Conservation (phyloP, 2,797 vertebrate genomes). For the Chelon labrosus region DNA sequence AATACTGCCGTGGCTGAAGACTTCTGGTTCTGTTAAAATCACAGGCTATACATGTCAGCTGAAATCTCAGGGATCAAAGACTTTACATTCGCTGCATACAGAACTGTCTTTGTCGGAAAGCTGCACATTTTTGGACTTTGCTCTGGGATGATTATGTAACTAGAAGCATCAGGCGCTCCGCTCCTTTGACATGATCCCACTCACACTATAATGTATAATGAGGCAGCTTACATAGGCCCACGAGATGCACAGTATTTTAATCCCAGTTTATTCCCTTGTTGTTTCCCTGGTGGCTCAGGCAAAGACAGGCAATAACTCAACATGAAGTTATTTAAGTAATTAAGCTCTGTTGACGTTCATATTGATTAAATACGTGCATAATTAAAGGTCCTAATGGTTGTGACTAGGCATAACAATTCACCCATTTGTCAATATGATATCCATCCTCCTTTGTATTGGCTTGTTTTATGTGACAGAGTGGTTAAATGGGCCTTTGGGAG, state of each 20-base stretch:
- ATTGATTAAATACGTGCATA: slow-evolving; percentile 36
- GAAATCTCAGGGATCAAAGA: slow-evolving; percentile 19
- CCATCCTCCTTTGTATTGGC: slow-evolving; percentile 12
- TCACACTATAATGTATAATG: slow-evolving; percentile 42
- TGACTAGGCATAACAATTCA: slow-evolving; percentile 25
- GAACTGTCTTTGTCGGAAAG: slow-evolving; percentile 32
- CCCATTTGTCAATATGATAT: slow-evolving; percentile 24
- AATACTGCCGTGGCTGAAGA: neutral
- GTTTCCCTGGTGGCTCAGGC: slow-evolving; percentile 11
- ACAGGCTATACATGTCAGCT: neutral
- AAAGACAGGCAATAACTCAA: slow-evolving; percentile 31
- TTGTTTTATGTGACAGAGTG: slow-evolving; percentile 15
- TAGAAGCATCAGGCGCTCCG: slow-evolving; percentile 32
- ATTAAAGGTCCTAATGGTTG: slow-evolving; percentile 39
- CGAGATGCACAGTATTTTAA: slow-evolving; percentile 51
- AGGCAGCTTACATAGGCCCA: slow-evolving; percentile 37
- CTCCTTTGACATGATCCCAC: slow-evolving; percentile 56
- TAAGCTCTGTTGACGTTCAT: slow-evolving; percentile 31
- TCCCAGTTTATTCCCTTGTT: slow-evolving; percentile 43
- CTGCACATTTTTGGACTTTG: slow-evolving; percentile 31
- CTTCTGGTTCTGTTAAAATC: slow-evolving; percentile 12
- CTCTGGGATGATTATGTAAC: slow-evolving; percentile 28
- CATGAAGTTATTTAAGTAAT: slow-evolving; percentile 35
- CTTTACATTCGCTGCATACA: slow-evolving; percentile 36
- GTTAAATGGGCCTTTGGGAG: slow-evolving; percentile 2